Base-by-base conservation (phyloP, 1,140 invertebrate genomes). In the Heterodera schachtii region DNA sequence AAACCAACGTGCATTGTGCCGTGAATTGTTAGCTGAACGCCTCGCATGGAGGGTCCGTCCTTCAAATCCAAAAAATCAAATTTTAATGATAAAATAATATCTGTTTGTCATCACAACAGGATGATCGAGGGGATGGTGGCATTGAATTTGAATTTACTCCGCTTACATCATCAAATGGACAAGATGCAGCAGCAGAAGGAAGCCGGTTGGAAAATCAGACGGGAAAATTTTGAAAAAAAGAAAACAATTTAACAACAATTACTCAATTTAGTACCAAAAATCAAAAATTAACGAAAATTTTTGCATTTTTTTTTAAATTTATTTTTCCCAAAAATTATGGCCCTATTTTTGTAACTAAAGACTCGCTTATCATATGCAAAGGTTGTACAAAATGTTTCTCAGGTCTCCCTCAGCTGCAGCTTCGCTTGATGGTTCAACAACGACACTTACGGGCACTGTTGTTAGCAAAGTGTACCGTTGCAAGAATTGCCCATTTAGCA, bases 401-500 rank as follows among this genome's bases (percentile, higher is more conserved):
- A 44, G 19, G 69, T 43, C 69, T 9, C 9, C 69, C 5, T 41
- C 31, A 13, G 44, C 69, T 71, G 57, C 11, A 16, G 57, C 11
- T 4, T 69, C 76, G 11, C 66, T 43, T 64, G 19, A 43, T 47
- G 44, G 47, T 21, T 41, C 66, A 13, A 13, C 47, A 13, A 43
- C 31, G 21, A 16, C 60, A 66, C 3, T 16, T 3, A n/a, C 47
- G 7, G 70, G 19, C 13, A 67, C 76, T 11, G 3, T n/a, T 7
- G 57, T 47, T 3, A 21, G 64, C 44, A 47, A 75, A 7, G 47
- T 67, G 46, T 83, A 52, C 67, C 66, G 57, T 7, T 82, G 81
- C 64, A n/a, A 11, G 1, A 64, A 47, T 41, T 83, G 82, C 21
- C 82, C 82, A 8, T 83, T 79, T 31, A 69, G n/a, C 44, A 43